phyloP scores from a whole-genome alignment of 1,140 invertebrate genomes.

The Globodera ellingtonae region DNA sequence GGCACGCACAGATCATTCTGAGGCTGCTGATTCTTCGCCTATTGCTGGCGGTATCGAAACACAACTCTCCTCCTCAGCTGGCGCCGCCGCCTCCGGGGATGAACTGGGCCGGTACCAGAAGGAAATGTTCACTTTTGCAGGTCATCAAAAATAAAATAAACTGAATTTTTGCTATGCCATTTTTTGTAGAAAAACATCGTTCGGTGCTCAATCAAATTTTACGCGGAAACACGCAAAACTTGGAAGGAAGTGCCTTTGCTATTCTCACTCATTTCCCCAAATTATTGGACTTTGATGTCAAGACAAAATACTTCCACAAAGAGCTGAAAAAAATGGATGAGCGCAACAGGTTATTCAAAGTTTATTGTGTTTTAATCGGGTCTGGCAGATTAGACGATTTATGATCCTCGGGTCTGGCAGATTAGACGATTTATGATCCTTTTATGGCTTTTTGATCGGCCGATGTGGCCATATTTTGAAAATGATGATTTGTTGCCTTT shows the following conservation, averaged over 20 bases:
- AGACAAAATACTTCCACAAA: slow-evolving; percentile 81
- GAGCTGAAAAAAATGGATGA: slow-evolving; percentile 59
- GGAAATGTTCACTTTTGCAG: slow-evolving; percentile 59
- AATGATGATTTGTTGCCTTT: no score
- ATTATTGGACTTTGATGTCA: slow-evolving; percentile 88
- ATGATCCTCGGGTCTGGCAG: no score
- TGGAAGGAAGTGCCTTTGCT: slow-evolving; percentile 82
- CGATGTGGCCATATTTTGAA: no score
- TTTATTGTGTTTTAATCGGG: neutral
- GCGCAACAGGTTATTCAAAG: slow-evolving; percentile 35
- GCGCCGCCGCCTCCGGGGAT: slow-evolving; percentile 79
- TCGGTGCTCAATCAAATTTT: slow-evolving; percentile 89
- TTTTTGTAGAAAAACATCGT: slow-evolving; percentile 78
- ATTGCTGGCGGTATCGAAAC: no score
- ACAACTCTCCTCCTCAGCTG: slow-evolving; percentile 1
- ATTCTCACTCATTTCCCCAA: slow-evolving; percentile 86
- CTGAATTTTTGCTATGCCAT: neutral
- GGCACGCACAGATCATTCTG: no score
- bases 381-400: no score
- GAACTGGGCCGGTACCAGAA: slow-evolving; percentile 37
- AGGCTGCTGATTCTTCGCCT: neutral
- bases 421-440: no score
- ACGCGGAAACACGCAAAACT: slow-evolving; percentile 80
- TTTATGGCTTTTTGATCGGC: no score
- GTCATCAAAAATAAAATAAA: slow-evolving; percentile 15